phyloP scores from a whole-genome alignment of 2,888 invertebrate species.

The Lasioglossum zephyrum region DNA sequence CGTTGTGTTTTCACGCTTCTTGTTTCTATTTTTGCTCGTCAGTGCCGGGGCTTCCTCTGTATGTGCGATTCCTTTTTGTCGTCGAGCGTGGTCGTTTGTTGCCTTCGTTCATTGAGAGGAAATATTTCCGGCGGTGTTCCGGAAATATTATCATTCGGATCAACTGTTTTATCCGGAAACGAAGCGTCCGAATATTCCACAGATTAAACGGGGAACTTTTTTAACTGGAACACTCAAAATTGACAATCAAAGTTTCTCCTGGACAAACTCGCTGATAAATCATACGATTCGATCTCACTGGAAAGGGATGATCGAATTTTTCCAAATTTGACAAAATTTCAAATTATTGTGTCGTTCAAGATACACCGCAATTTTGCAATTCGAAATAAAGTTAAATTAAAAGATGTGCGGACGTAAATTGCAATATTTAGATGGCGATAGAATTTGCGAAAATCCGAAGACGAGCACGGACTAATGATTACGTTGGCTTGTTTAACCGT shows the following conservation, averaged over 20 bases:
- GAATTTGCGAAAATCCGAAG: not conserved
- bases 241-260: not conserved
- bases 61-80: constrained; percentile 3
- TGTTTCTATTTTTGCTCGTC: constrained; percentile 6
- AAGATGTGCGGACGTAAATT: too few species aligned
- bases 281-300: not conserved
- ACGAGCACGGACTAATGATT: not conserved
- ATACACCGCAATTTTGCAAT: too few species aligned
- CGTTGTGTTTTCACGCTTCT: constrained; percentile 18
- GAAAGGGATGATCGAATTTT: not conserved
- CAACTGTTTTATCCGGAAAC: not conserved
- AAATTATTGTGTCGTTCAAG: not conserved
- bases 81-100: constrained; percentile 6
- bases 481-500: not conserved
- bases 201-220: not conserved
- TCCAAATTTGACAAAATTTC: not conserved
- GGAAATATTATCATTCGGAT: not conserved
- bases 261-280: not conserved
- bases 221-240: not conserved
- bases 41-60: not conserved
- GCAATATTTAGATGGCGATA: too few species aligned
- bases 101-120: constrained; percentile 8
- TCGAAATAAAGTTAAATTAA: too few species aligned
- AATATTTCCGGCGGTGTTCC: not conserved
- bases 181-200: not conserved